Percentiles rank a stretch among this genome's conserved stretches.
phyloP scores from a whole-genome alignment of 2,113 vertebrate genomes.

The Hipposideros armiger region DNA sequence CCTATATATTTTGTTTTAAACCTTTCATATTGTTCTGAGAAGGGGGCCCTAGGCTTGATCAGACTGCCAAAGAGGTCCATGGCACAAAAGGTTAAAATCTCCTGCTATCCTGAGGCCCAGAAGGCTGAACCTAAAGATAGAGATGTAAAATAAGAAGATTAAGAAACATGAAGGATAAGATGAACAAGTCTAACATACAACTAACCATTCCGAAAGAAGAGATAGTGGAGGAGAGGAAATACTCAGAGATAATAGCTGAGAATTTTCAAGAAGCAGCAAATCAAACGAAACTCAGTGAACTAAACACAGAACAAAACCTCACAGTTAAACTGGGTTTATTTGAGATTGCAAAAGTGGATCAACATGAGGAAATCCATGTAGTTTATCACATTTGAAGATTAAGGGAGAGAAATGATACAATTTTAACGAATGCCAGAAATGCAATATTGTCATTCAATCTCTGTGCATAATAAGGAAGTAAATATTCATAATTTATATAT shows the following conservation, averaged over 20 bases:
- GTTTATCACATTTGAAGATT: constrained; percentile 25
- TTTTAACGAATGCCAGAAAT: constrained; percentile 51
- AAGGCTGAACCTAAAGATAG: background rate
- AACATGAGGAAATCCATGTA: constrained; percentile 25
- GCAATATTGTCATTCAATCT: background rate
- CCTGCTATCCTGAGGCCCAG: background rate
- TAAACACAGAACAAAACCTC: constrained; percentile 33
- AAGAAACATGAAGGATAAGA: constrained; percentile 34
- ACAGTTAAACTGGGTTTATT: constrained; percentile 10
- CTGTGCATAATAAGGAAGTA: background rate
- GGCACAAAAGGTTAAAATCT: background rate
- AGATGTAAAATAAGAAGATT: constrained; percentile 42
- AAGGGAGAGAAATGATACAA: constrained; percentile 7
- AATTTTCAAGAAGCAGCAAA: constrained; percentile 58
- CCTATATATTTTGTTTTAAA: constrained; percentile 27
- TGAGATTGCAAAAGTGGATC: background rate
- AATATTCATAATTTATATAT: constrained; percentile 35
- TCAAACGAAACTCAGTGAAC: constrained; percentile 40
- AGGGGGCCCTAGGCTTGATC: background rate
- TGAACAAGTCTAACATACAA: background rate
- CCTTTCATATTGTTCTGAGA: constrained; percentile 26
- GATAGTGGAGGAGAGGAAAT: constrained; percentile 36
- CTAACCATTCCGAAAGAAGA: constrained; percentile 35
- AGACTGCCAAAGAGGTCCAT: background rate
- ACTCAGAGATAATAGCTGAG: constrained; percentile 31